Evolutionary conservation across 1,140 invertebrate species (phyloP).

Genomic region (Pararge aegeria): DNA sequence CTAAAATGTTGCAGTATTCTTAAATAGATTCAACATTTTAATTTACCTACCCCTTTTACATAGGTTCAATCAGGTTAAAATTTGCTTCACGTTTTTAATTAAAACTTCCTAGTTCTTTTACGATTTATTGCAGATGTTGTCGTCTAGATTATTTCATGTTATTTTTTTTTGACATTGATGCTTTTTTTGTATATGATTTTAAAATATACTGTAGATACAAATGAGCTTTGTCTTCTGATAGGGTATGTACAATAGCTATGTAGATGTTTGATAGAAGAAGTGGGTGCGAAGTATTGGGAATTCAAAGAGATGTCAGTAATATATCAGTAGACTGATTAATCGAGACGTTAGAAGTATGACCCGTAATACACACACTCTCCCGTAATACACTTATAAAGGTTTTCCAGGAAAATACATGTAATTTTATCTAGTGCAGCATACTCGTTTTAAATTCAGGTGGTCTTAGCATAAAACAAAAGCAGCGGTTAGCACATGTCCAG

Average conservation of each 20-base stretch:
- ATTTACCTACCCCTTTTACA: constrained; percentile 26
- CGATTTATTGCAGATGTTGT: constrained; percentile 24
- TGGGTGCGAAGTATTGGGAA: too few species aligned
- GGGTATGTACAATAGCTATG: too few species aligned
- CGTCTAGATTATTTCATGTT: constrained; percentile 20
- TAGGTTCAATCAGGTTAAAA: constrained; percentile 16
- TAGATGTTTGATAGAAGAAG: too few species aligned
- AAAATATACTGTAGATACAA: too few species aligned
- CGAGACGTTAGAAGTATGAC: too few species aligned
- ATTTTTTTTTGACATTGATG: not conserved
- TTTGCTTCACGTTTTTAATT: constrained; percentile 29
- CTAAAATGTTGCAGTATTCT: not conserved
- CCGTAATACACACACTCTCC: too few species aligned
- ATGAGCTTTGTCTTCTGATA: too few species aligned
- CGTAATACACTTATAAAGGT: too few species aligned
- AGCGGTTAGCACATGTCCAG: not conserved
- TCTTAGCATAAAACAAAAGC: not conserved
- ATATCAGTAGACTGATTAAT: too few species aligned
- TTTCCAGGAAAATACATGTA: too few species aligned
- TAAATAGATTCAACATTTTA: constrained; percentile 7
- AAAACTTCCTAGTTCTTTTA: constrained; percentile 30
- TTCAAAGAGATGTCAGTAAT: too few species aligned
- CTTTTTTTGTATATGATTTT: not conserved
- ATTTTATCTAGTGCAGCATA: not conserved
- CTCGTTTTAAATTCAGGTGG: not conserved